These are phyloP conservation scores for Philereme transversata DNA, from an alignment of 2,888 invertebrate genomes.

Conservation along the genomic window DNA sequence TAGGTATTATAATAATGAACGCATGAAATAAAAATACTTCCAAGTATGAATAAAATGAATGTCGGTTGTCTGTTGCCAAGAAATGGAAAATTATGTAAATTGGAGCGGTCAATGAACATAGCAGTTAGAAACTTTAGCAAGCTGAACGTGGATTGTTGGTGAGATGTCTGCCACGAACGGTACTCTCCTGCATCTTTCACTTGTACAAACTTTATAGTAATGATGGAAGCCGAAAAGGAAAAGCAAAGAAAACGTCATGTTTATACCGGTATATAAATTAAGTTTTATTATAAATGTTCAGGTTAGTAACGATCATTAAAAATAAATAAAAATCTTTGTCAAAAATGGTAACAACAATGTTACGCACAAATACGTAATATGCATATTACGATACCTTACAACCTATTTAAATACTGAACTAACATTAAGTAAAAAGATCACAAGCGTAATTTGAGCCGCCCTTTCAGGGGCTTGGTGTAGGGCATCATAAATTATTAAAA, in stretches of 20 bases:
- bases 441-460: slow-evolving; percentile 82
- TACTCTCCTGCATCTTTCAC: slow-evolving; percentile 7
- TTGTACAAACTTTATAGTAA: slow-evolving; percentile 13
- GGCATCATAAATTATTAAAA: slow-evolving; percentile 77
- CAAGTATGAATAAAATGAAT: slow-evolving; percentile 4
- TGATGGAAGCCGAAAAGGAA: slow-evolving; percentile 33
- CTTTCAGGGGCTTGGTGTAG: slow-evolving; percentile 73
- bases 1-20: background rate
- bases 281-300: slow-evolving; percentile 77
- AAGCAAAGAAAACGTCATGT: slow-evolving; percentile 54
- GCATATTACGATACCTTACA: slow-evolving; percentile 83
- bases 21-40: background rate
- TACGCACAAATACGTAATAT: slow-evolving; percentile 77
- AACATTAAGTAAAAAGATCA: slow-evolving; percentile 72
- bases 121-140: slow-evolving; percentile 41
- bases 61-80: slow-evolving; percentile 2
- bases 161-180: slow-evolving; percentile 27
- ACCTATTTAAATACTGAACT: slow-evolving; percentile 81
- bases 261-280: slow-evolving; percentile 82
- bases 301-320: slow-evolving; percentile 76
- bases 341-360: slow-evolving; percentile 64
- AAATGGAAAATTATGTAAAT: slow-evolving; percentile 37
- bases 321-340: slow-evolving; percentile 82
- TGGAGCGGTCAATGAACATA: slow-evolving; percentile 44
- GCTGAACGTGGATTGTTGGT: slow-evolving; percentile 28